phyloP scores from a whole-genome alignment of 2,888 invertebrate genomes.

The Blastobasis lacticolella region DNA sequence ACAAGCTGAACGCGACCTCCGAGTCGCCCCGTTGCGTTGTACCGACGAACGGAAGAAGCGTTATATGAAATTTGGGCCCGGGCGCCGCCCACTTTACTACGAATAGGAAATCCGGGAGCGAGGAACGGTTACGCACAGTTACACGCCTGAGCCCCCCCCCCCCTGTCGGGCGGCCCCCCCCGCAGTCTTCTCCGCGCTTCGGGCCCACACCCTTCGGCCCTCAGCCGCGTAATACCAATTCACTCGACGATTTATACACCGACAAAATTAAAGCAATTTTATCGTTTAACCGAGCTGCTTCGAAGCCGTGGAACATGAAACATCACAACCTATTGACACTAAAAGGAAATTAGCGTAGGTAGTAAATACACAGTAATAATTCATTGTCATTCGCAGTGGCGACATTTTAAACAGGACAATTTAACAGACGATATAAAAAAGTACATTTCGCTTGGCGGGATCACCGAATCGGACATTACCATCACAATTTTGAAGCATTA shows the following conservation, averaged over 20 bases:
- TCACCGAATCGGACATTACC: conserved; percentile 10
- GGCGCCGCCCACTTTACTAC: conserved; percentile 72
- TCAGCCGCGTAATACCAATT: conserved; percentile 62
- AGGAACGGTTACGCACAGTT: conserved; percentile 71
- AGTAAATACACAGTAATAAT: conserved; percentile 20
- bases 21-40: conserved; percentile 49
- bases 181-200: conserved; percentile 23
- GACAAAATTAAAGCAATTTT: conserved; percentile 68
- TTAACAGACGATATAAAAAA: conserved; percentile 11
- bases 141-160: conserved; percentile 55
- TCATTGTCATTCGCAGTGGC: conserved; percentile 36
- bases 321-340: conserved; percentile 35
- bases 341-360: conserved; percentile 27
- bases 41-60: conserved; percentile 64
- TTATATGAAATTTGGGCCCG: conserved; percentile 65
- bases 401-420: conserved; percentile 10
- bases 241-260: conserved; percentile 68
- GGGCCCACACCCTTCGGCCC: conserved; percentile 54
- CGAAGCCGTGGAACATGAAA: conserved; percentile 36
- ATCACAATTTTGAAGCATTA: conserved; percentile 12
- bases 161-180: conserved; percentile 24
- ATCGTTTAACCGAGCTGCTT: conserved; percentile 53
- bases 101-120: conserved; percentile 73
- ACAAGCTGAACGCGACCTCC: conserved; percentile 65
- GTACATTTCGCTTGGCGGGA: conserved; percentile 32